Evolutionary conservation across 1,140 invertebrate genomes (phyloP).

Genomic region (Berghia stephanieae): DNA sequence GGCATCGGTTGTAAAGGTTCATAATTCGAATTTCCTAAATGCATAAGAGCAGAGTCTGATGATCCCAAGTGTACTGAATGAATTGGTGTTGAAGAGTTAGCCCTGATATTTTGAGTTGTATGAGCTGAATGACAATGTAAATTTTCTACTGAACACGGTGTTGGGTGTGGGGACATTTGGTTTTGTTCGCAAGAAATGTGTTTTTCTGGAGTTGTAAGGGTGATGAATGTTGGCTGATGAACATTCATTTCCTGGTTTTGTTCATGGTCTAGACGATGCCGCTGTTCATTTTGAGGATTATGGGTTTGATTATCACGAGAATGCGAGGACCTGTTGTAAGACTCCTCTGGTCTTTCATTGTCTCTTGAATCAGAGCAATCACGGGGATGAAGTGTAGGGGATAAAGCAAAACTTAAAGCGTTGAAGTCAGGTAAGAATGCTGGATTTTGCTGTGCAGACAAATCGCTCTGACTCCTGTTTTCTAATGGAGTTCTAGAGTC

Average conservation of each 20-base stretch:
- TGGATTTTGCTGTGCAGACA: too few relatives aligned
- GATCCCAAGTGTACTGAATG: neutral
- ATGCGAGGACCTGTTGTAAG: neutral
- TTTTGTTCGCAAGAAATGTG: too few relatives aligned
- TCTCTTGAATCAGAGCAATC: neutral
- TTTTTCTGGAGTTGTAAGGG: neutral
- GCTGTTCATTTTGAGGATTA: neutral
- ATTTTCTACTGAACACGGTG: neutral
- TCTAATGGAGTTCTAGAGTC: too few relatives aligned
- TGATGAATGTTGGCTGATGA: constrained; percentile 22
- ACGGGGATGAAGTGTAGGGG: neutral
- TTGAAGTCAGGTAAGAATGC: too few relatives aligned
- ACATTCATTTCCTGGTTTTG: too few relatives aligned
- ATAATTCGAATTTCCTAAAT: neutral
- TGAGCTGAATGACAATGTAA: constrained; percentile 7
- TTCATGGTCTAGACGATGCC: too few relatives aligned
- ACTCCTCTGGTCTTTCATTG: neutral
- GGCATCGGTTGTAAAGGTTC: too few relatives aligned
- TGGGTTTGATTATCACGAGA: neutral
- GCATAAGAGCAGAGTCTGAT: neutral
- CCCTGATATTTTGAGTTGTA: neutral
- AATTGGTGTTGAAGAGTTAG: neutral
- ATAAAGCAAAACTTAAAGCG: too few relatives aligned
- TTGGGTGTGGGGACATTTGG: too few relatives aligned
- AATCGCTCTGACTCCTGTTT: too few relatives aligned